Conservation (phyloP, 2,797 vertebrate species). For the Semotilus atromaculatus region DNA sequence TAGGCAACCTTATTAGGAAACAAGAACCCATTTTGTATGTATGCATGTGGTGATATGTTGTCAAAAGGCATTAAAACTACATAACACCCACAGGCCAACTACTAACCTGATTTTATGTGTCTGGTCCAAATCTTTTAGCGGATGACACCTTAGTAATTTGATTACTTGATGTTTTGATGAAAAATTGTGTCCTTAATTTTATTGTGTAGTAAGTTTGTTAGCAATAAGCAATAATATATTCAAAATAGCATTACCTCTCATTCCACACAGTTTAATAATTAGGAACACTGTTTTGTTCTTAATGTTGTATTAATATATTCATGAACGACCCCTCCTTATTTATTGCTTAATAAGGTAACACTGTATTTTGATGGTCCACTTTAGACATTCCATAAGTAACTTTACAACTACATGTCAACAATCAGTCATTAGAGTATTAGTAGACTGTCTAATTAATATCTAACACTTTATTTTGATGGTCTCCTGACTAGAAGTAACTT, state of each 20-base stretch:
- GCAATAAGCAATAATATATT: background rate
- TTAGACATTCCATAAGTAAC: too few species aligned
- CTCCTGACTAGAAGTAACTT: too few species aligned
- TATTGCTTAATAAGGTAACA: too few species aligned
- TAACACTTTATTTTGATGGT: too few species aligned
- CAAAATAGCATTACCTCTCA: background rate
- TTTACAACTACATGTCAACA: too few species aligned
- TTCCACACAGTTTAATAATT: too few species aligned
- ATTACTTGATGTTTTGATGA: background rate
- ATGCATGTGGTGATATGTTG: slow-evolving; percentile 1
- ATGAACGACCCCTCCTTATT: too few species aligned
- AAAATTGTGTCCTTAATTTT: background rate
- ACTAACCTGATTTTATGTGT: background rate
- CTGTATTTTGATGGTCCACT: too few species aligned
- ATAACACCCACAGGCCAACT: background rate
- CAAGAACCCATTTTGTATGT: background rate
- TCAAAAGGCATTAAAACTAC: slow-evolving; percentile 1
- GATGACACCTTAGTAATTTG: background rate
- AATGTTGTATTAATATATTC: too few species aligned
- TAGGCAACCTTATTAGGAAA: background rate
- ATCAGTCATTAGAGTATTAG: too few species aligned
- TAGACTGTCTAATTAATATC: too few species aligned
- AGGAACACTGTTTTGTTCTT: too few species aligned
- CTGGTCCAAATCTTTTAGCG: background rate
- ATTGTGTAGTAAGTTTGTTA: background rate